Evolutionary conservation across 2,797 vertebrate genomes (phyloP).

Genomic region (Parauchenoglanis punctatus): DNA sequence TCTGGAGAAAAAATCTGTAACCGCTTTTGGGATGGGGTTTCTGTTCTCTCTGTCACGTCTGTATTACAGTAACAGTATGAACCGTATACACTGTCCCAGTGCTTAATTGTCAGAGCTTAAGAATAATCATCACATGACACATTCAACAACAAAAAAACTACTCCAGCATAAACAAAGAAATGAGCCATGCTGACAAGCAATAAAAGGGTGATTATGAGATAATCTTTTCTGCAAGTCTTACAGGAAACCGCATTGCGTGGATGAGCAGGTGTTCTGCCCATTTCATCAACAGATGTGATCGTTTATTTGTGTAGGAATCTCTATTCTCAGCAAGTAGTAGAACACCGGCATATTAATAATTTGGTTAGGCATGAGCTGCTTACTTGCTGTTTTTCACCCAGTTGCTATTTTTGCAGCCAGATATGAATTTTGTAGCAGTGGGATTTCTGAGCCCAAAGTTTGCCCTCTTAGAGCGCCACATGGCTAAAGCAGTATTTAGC

Average conservation of each 20-base stretch:
- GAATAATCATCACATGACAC: conserved; percentile 60
- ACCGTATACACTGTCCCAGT: conserved; percentile 59
- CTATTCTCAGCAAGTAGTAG: not conserved
- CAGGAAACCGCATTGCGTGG: not conserved
- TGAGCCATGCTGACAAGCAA: conserved; percentile 36
- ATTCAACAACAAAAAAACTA: conserved; percentile 37
- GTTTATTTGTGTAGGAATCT: not conserved
- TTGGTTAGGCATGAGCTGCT: not conserved
- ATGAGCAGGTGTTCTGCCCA: not conserved
- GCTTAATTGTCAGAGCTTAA: conserved; percentile 62
- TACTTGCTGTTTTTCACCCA: not conserved
- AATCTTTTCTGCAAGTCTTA: conserved; percentile 52
- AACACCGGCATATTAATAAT: not conserved
- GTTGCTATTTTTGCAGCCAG: not conserved
- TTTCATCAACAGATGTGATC: not conserved
- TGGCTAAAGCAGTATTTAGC: not conserved
- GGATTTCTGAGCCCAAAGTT: not conserved
- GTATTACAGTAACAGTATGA: not conserved
- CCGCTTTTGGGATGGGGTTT: not conserved
- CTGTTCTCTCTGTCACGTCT: not conserved
- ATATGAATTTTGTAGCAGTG: not conserved
- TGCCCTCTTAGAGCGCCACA: not conserved
- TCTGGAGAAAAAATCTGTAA: not conserved
- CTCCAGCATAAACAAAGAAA: not conserved
- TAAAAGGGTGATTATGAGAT: conserved; percentile 46